These are phyloP conservation scores for Eubasilissa splendida DNA, from an alignment of 2,888 invertebrate species.

Conservation along the genomic window DNA sequence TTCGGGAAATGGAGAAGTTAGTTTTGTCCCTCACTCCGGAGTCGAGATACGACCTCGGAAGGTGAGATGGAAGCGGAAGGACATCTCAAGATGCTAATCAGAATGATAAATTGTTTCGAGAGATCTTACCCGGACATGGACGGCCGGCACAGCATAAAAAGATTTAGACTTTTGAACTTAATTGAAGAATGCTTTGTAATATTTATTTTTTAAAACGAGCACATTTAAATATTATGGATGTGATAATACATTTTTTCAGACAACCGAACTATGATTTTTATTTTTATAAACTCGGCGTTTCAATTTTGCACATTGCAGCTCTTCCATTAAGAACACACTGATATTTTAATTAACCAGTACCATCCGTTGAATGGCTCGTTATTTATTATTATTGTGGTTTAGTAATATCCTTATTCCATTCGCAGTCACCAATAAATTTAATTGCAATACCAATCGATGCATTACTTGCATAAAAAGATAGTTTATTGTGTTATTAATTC, in stretches of 20 bases:
- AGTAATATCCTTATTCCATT: neutral
- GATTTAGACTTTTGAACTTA: neutral
- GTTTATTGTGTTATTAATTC: too few relatives aligned
- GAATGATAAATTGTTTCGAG: constrained; percentile 50
- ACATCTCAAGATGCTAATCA: constrained; percentile 49
- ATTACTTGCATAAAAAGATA: too few relatives aligned
- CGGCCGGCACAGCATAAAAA: neutral
- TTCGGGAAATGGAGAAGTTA: constrained; percentile 47
- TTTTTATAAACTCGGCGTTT: too few relatives aligned
- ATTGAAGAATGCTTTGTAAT: neutral
- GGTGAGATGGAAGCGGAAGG: constrained; percentile 24
- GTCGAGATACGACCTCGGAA: constrained; percentile 18
- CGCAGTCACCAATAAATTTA: constrained; percentile 6
- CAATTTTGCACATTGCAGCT: too few relatives aligned
- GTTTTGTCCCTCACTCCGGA: constrained; percentile 15
- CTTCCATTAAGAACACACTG: too few relatives aligned
- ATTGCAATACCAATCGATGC: too few relatives aligned
- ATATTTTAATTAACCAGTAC: neutral
- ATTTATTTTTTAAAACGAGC: too few relatives aligned
- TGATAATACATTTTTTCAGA: too few relatives aligned
- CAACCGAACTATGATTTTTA: too few relatives aligned
- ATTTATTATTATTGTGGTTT: neutral
- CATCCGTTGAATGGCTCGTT: neutral
- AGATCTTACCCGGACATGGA: constrained; percentile 31
- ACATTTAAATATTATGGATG: too few relatives aligned